Base-by-base conservation (phyloP, 2,888 invertebrate genomes). In the Paralinhomoeus sp. region DNA sequence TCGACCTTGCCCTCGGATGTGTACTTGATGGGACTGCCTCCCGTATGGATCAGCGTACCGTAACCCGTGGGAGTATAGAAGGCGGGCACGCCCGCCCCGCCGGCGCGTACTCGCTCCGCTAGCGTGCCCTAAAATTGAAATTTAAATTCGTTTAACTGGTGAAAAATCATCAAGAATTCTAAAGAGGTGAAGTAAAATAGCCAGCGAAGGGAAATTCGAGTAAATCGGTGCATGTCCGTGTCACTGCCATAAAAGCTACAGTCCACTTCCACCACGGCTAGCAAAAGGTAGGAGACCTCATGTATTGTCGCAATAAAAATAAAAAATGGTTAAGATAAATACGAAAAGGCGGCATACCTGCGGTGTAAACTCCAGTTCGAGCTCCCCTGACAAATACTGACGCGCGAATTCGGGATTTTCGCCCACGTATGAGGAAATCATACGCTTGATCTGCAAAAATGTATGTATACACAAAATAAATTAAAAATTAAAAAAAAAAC, bases 51-150 rank as follows among this genome's bases (percentile, higher is more conserved):
- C 39, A 93, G 69, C 0, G 97, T 97, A 2, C 89, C 91, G 63
- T 71, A 85, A 1, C 82, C 97, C n/a, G 97, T 93, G 1, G 91
- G 84, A 9, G 97, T 97, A 60, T 75, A 97, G 66, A 99, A 97
- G 1, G 91, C 97, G 12, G 97, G 93, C 49, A 97, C 82, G 36
- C 87, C 97, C 13, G 93, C 91, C 40, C 93, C 93, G 36, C 91
- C 97, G 3, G 93, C 89, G 49, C 97, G 71, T 34, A 97, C 76
- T 54, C 85, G 73, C 66, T 97, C 93, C 1, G 93, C 93, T 47
- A 97, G 66, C 1, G 93, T 93, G n/a, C 93, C 91, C 76, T 77
- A 12, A 9, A 27, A 5, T 22, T 20, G 21, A 18, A 7, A 7
- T 36, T 9, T 18, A 15, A 7, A n/a, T 36, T n/a, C 7, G 12